Evolutionary conservation across 1,140 invertebrate genomes (phyloP), one percentile per base, ranked within the genome.

Genomic region (Meloidogyne exigua): DNA sequence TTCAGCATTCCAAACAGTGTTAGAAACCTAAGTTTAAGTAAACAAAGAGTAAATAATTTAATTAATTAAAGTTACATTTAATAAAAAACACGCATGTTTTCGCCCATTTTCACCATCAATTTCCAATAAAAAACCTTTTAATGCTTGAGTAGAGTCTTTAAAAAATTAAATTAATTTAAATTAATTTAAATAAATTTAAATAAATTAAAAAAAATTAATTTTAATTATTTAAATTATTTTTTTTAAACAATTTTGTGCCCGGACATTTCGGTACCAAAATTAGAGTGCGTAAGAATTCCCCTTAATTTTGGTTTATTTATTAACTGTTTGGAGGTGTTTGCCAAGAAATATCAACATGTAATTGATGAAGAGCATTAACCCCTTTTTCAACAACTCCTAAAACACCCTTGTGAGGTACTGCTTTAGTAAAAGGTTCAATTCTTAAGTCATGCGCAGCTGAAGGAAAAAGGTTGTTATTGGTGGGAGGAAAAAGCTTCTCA

Each of bases 261-360:
- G 28, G 28, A 32, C 28, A 7, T 32, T 32, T 32, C 28, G 7
- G 28, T 32, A 7, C 28, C 28, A 32, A 32, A 32, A 32, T 68
- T 70, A 39, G 18, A n/a, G 11, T 32, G 32, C 15, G 13, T 36
- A 0, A 25, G 25, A 70, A 10, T 70, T 7, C 7, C 28, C 44
- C 21, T 36, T 39, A n/a, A n/a, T 13, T 12, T 28, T 15, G 63
- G 36, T 32, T 12, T 28, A 25, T 72, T 62, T 4, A 1, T 3
- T 2, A 18, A 87, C 84, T 86, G 65, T 82, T 83, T 25, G 86
- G 85, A 15, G 85, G 86, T 66, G 82, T 86, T 79, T 87, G 85
- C 84, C 82, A 87, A 15, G 85, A 87, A 49, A 87, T 80, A 71
- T 87, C 85, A 28, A 87, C 86, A 26, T 79, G 69, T 9, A 87